phyloP scores from a whole-genome alignment of 2,888 invertebrate species.

The Horisme vitalbata region DNA sequence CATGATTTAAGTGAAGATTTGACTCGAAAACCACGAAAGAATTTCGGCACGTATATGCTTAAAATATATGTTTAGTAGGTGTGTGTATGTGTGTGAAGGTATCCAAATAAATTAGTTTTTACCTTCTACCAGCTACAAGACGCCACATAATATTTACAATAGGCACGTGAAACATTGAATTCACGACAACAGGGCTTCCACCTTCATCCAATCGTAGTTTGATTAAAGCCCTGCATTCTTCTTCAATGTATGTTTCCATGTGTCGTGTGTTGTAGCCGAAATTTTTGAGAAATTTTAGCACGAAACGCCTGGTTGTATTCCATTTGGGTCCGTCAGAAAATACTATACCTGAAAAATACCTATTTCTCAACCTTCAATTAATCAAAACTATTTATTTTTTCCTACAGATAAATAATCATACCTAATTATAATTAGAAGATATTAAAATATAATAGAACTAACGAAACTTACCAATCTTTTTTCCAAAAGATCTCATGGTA shows the following conservation, averaged over 20 bases:
- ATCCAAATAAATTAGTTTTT: not conserved
- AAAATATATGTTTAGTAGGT: no score
- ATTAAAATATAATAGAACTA: not conserved
- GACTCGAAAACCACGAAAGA: no score
- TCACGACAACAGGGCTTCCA: constrained; percentile 71
- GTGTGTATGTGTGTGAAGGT: no score
- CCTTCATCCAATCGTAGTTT: constrained; percentile 58
- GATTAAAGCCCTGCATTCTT: constrained; percentile 84
- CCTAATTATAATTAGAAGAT: no score
- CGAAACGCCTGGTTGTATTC: constrained; percentile 85
- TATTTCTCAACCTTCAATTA: no score
- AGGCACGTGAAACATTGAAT: constrained; percentile 84
- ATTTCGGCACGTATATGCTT: no score
- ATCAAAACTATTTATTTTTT: no score
- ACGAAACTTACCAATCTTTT: constrained; percentile 83
- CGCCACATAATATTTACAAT: constrained; percentile 88
- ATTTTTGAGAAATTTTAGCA: constrained; percentile 84
- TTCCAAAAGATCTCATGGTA: constrained; percentile 85
- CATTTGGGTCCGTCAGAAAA: constrained; percentile 87
- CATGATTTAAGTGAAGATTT: no score
- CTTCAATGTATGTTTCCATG: constrained; percentile 84
- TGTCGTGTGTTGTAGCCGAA: constrained; percentile 85
- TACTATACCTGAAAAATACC: constrained; percentile 80
- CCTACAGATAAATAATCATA: no score
- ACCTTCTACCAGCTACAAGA: constrained; percentile 86